Evolutionary conservation across 2,888 invertebrate species (phyloP), one percentile per base, ranked within the genome.

Genomic region (Lasioglossum lativentre): DNA sequence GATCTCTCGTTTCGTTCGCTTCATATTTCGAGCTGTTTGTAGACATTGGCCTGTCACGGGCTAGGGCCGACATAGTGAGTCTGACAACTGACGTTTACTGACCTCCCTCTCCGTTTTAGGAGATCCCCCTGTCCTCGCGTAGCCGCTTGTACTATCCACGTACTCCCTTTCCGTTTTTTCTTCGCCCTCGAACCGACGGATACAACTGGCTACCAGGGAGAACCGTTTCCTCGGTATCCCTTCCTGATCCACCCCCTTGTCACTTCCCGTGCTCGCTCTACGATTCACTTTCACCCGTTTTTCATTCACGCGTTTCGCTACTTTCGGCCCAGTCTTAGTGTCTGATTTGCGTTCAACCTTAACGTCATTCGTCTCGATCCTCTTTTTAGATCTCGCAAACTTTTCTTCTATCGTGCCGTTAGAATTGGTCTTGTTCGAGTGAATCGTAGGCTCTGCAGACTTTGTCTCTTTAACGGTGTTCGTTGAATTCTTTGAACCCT

Each of bases 41-140:
- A 94, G 94, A 94, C 94, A 94, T 94, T 94, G 94, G 93, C 88
- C 90, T 92, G 90, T 90, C 91, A 89, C 88, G 81, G 70, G 80
- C 80, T 80, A 79, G 52, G 52, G 70, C 70, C 71, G 75, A 76
- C 77, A 80, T 71, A 73, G 74, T 75, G 88, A 86, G 86, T 90
- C 83, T 76, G 87, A 83, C 90, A 87, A 89, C 85, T 79, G 78
- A 87, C 81, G 86, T 93, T 91, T 95, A 94, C 95, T 95, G 95
- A 95, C 95, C 95, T 95, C 95, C 94, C 95, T 93, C 89, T 95
- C 94, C 92, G 92, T 91, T 91, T 90, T 91, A 92, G 94, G 94
- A 92, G 93, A 92, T 88, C 90, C 91, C 82, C 91, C 93, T 85
- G 87, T 90, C 81, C 76, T 89, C 89, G 71, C 77, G 79, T 85